Conservation (phyloP, 2,113 vertebrate genomes). For the Ammodytes marinus region DNA sequence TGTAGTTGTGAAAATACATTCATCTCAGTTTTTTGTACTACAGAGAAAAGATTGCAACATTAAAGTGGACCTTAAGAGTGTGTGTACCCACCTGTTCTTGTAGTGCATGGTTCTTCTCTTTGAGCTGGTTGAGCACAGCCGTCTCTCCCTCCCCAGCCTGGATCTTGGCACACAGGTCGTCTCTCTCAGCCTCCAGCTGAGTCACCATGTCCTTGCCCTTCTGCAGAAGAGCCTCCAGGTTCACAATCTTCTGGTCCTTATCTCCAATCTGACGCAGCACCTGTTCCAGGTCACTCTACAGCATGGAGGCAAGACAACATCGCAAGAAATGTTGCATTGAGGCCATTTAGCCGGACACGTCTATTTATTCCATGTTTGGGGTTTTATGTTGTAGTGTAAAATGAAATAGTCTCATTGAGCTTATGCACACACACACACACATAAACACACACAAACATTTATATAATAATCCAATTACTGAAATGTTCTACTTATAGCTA, state of each 20-base stretch:
- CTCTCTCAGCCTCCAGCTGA: constrained; percentile 94
- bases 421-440: not conserved
- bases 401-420: not conserved
- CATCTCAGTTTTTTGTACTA: not conserved
- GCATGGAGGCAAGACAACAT: not conserved
- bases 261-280: constrained; percentile 98
- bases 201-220: constrained; percentile 95
- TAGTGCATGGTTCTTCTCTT: constrained; percentile 95
- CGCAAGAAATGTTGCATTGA: not conserved
- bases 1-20: not conserved
- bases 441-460: too few relatives aligned
- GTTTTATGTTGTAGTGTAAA: not conserved
- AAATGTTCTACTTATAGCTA: not conserved
- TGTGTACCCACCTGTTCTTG: constrained; percentile 90
- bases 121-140: constrained; percentile 94
- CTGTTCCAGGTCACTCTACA: constrained; percentile 97
- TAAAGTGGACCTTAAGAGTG: not conserved
- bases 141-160: constrained; percentile 98
- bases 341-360: not conserved
- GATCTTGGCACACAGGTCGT: constrained; percentile 97
- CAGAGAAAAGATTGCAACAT: not conserved
- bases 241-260: constrained; percentile 99
- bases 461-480: not conserved
- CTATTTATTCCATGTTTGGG: not conserved
- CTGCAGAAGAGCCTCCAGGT: constrained; percentile 96